phyloP scores from a whole-genome alignment of 2,888 invertebrate species.

The Synanthedon formicaeformis region DNA sequence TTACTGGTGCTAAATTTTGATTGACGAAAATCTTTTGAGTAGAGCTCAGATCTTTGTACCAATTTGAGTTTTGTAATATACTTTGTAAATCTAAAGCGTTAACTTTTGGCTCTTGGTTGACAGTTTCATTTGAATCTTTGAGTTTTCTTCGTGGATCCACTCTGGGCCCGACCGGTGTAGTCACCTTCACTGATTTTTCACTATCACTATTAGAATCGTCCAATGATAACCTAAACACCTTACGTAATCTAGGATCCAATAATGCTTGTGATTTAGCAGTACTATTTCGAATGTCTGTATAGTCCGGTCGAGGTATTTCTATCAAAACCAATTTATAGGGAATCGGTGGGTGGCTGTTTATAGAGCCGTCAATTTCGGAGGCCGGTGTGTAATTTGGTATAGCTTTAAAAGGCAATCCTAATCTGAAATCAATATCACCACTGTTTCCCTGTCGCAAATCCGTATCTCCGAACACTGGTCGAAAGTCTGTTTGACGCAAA shows the following conservation, averaged over 20 bases:
- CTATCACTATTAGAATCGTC: constrained; percentile 74
- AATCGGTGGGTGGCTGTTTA: constrained; percentile 82
- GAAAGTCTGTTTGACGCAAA: constrained; percentile 64
- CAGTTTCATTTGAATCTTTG: constrained; percentile 37
- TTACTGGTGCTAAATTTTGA: constrained; percentile 74
- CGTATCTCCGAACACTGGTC: constrained; percentile 73
- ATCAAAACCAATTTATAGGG: constrained; percentile 73
- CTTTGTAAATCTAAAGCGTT: constrained; percentile 70
- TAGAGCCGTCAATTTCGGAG: constrained; percentile 87
- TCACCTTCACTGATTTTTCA: constrained; percentile 46
- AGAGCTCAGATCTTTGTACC: constrained; percentile 78
- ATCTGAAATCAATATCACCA: constrained; percentile 81
- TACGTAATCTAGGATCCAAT: constrained; percentile 80
- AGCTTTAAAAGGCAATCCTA: constrained; percentile 82
- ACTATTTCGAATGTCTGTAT: constrained; percentile 78
- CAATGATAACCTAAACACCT: constrained; percentile 77
- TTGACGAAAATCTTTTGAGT: constrained; percentile 80
- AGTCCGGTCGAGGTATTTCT: constrained; percentile 80
- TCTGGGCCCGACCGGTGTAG: constrained; percentile 44
- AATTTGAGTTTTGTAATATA: constrained; percentile 74
- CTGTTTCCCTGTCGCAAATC: constrained; percentile 71
- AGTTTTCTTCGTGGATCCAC: constrained; percentile 60
- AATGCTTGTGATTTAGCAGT: constrained; percentile 78
- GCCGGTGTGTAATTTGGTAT: constrained; percentile 86
- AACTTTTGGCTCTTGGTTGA: constrained; percentile 36